phyloP scores from a whole-genome alignment of 2,113 vertebrate species.

The Halichoerus grypus region DNA sequence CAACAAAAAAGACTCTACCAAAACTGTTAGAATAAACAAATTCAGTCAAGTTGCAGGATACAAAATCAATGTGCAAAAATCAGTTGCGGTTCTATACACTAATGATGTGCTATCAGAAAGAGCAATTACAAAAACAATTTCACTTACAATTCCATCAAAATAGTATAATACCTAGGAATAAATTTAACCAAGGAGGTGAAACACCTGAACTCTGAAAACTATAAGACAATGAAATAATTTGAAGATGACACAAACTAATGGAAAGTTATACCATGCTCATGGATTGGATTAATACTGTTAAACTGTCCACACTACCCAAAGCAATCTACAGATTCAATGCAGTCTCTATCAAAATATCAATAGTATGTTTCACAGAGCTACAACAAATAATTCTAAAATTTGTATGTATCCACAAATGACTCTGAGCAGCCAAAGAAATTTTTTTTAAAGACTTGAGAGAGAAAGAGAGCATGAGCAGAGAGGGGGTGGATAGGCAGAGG shows the following conservation, averaged over 20 bases:
- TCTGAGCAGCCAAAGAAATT: background rate
- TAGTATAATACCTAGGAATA: background rate
- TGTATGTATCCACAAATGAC: background rate
- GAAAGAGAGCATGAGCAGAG: background rate
- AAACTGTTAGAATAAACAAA: background rate
- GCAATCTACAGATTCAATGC: background rate
- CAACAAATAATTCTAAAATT: background rate
- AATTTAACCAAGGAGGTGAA: background rate
- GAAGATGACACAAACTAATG: background rate
- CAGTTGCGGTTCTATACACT: background rate
- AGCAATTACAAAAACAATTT: background rate
- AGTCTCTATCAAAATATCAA: background rate
- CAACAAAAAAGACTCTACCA: background rate
- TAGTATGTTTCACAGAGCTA: background rate
- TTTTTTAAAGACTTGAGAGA: background rate
- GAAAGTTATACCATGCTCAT: background rate
- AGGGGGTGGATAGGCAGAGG: too few relatives aligned
- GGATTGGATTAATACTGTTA: background rate
- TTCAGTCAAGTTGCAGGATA: background rate
- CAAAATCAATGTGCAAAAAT: background rate
- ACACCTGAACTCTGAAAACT: background rate
- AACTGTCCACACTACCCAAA: background rate
- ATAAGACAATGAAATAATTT: background rate
- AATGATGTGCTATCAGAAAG: background rate
- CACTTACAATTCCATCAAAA: background rate